A percentile compares a stretch with the other conserved stretches of the same genome.
phyloP scores from a whole-genome alignment of 2,797 vertebrate genomes.

The Diceros bicornis region DNA sequence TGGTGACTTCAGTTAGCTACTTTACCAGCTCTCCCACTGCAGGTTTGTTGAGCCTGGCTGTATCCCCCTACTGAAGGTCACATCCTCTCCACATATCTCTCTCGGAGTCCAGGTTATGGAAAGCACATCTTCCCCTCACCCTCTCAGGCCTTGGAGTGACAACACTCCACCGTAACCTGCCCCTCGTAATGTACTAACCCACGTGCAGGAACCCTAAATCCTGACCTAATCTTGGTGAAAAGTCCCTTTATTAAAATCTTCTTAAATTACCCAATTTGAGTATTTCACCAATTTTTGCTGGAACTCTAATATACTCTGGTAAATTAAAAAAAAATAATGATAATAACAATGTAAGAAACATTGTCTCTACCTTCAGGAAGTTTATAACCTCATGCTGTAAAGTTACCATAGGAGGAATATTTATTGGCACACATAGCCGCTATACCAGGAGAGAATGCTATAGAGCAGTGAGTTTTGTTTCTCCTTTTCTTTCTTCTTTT shows the following conservation, averaged over 20 bases:
- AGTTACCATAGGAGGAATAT: background rate
- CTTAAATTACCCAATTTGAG: background rate
- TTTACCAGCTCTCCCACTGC: background rate
- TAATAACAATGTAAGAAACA: background rate
- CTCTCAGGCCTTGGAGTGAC: background rate
- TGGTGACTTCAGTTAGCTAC: background rate
- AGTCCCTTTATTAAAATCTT: background rate
- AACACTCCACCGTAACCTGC: background rate
- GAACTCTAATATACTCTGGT: background rate
- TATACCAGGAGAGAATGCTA: background rate
- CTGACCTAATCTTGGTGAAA: constrained; percentile 24
- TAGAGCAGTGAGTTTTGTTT: background rate
- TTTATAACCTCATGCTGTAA: background rate
- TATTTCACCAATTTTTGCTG: constrained; percentile 26
- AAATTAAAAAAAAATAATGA: constrained; percentile 25
- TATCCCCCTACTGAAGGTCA: background rate
- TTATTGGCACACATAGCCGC: background rate
- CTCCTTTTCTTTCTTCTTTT: background rate
- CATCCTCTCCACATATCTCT: background rate
- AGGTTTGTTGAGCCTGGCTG: background rate
- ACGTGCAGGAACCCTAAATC: background rate
- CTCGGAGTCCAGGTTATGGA: background rate
- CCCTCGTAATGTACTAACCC: background rate
- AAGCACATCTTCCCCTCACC: background rate
- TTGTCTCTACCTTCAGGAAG: background rate